phyloP scores from a whole-genome alignment of 2,888 invertebrate species.

The Saturnia pavonia region DNA sequence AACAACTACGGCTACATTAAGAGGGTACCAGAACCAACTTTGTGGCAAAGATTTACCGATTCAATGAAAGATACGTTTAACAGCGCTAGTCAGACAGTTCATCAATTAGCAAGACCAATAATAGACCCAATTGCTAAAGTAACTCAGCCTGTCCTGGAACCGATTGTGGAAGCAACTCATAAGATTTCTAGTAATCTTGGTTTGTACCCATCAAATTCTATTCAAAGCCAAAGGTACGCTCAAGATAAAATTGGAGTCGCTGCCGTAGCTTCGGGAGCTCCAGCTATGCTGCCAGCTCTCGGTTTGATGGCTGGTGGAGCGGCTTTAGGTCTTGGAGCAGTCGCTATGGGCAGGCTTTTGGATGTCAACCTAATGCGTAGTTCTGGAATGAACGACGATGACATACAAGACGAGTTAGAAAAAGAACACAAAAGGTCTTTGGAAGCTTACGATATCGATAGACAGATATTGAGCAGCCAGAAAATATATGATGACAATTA shows the following conservation, averaged over 20 bases:
- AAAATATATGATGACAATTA: conserved; percentile 76
- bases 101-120: conserved; percentile 84
- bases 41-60: conserved; percentile 88
- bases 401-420: conserved; percentile 65
- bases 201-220: conserved; percentile 74
- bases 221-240: conserved; percentile 72
- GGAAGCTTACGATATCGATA: conserved; percentile 68
- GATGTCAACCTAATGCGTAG: conserved; percentile 84
- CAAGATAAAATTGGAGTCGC: conserved; percentile 86
- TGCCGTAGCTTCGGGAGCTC: conserved; percentile 76
- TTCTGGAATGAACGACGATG: conserved; percentile 66
- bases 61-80: conserved; percentile 88
- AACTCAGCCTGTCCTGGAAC: conserved; percentile 86
- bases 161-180: conserved; percentile 89
- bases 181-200: conserved; percentile 90
- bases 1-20: conserved; percentile 84
- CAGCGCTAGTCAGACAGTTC: conserved; percentile 86
- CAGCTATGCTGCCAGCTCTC: conserved; percentile 87
- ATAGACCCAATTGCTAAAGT: conserved; percentile 81
- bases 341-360: conserved; percentile 87
- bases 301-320: conserved; percentile 92
- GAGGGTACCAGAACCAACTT: conserved; percentile 82
- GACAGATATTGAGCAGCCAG: conserved; percentile 67
- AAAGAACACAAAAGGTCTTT: conserved; percentile 83
- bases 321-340: conserved; percentile 90